phyloP scores from a whole-genome alignment of 2,113 vertebrate species.

The western clawed frog (Xenopus tropicalis) region DNA sequence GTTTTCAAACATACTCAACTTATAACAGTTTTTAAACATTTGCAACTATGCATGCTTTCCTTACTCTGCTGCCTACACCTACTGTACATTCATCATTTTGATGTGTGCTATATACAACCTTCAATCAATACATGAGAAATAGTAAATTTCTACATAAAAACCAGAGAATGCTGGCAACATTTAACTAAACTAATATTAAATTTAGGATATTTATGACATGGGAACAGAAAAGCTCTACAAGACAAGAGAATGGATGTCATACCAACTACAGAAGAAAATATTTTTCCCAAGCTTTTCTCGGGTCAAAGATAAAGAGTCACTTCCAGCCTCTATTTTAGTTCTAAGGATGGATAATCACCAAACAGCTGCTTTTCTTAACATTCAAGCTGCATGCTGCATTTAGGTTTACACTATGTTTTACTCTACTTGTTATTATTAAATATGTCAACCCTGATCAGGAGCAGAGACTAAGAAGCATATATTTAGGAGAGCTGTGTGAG shows the following conservation, averaged over 20 bases:
- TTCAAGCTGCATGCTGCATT: background rate
- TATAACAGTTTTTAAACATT: too few species aligned
- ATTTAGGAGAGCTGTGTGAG: too few species aligned
- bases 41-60: too few species aligned
- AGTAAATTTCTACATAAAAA: background rate
- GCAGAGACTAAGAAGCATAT: too few species aligned
- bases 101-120: too few species aligned
- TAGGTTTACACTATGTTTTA: background rate
- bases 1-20: too few species aligned
- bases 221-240: slow-evolving; percentile 7
- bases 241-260: background rate
- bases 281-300: slow-evolving; percentile 19
- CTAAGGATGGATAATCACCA: background rate
- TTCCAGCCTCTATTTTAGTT: background rate
- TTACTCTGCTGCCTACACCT: too few species aligned
- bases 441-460: too few species aligned
- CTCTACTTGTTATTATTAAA: too few species aligned
- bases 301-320: slow-evolving; percentile 21
- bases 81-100: too few species aligned
- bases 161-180: background rate
- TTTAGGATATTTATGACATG: background rate
- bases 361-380: slow-evolving; percentile 12
- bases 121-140: background rate
- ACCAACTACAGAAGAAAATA: background rate
- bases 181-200: background rate